Evolutionary conservation across 1,140 invertebrate species (phyloP).

Genomic region (Danaus plexippus): DNA sequence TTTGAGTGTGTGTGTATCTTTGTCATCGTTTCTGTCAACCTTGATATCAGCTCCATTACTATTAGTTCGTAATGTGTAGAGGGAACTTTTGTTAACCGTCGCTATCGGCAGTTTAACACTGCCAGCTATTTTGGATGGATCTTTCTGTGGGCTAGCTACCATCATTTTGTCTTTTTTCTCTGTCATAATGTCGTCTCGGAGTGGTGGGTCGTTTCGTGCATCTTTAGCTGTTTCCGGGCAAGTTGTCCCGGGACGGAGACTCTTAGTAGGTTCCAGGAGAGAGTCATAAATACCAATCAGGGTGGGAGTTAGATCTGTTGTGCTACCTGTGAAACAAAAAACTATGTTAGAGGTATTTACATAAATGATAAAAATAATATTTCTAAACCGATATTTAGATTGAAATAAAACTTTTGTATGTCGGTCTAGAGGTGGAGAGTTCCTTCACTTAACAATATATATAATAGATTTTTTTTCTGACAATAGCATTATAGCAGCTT

Average conservation of each 20-base stretch:
- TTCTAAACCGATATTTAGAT: too few species aligned
- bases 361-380: too few species aligned
- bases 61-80: conserved; percentile 59
- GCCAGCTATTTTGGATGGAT: conserved; percentile 58
- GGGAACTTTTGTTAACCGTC: conserved; percentile 56
- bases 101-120: conserved; percentile 61
- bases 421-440: too few species aligned
- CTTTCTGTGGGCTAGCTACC: conserved; percentile 46
- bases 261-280: conserved; percentile 55
- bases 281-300: conserved; percentile 74
- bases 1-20: conserved; percentile 48
- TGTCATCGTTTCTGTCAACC: conserved; percentile 44
- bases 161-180: conserved; percentile 31
- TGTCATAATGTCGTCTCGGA: conserved; percentile 30
- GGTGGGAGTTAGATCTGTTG: conserved; percentile 73
- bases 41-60: conserved; percentile 46
- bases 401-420: too few species aligned
- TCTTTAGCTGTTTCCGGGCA: conserved; percentile 61
- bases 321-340: conserved; percentile 71
- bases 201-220: conserved; percentile 61
- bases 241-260: conserved; percentile 41
- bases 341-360: not conserved
- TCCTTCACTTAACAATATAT: too few species aligned
- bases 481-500: too few species aligned
- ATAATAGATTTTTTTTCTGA: too few species aligned